phyloP scores from a whole-genome alignment of 1,140 invertebrate species.

The Zophobas atratus region DNA sequence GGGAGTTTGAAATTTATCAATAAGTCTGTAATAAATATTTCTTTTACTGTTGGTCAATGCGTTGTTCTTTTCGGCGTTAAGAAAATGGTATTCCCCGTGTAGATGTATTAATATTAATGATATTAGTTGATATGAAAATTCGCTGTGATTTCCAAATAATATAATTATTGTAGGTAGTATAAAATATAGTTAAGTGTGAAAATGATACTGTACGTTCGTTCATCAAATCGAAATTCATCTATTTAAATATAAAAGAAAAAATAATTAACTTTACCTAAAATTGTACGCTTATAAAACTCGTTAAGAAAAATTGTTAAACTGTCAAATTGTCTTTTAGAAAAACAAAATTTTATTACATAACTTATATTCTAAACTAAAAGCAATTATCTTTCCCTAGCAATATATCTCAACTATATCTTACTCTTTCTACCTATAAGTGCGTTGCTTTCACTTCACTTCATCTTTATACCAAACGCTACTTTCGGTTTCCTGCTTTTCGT shows the following conservation, averaged over 20 bases:
- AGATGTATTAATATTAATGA: constrained; percentile 50
- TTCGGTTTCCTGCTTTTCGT: background rate
- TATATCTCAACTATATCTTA: constrained; percentile 52
- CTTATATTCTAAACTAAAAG: constrained; percentile 64
- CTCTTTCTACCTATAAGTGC: constrained; percentile 40
- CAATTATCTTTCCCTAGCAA: constrained; percentile 66
- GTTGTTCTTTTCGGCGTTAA: constrained; percentile 13
- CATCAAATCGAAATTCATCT: constrained; percentile 49
- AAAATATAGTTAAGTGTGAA: constrained; percentile 36
- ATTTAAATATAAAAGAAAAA: constrained; percentile 48
- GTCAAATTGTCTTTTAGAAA: constrained; percentile 37
- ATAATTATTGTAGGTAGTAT: constrained; percentile 30
- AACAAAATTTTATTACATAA: constrained; percentile 41
- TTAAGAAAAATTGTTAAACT: constrained; percentile 18
- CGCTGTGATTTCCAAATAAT: constrained; percentile 52
- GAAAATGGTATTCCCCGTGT: constrained; percentile 42
- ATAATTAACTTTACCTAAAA: constrained; percentile 33
- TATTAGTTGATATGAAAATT: constrained; percentile 48
- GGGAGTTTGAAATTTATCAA: constrained; percentile 5
- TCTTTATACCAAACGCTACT: constrained; percentile 5
- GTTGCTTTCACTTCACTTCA: constrained; percentile 32
- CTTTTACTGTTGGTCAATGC: constrained; percentile 1
- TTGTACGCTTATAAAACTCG: constrained; percentile 41
- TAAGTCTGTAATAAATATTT: background rate
- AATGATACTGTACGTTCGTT: constrained; percentile 32